Evolutionary conservation across 1,140 invertebrate genomes (phyloP), one percentile per base, ranked within the genome.

Genomic region (Mycetomoellerius zeteki): DNA sequence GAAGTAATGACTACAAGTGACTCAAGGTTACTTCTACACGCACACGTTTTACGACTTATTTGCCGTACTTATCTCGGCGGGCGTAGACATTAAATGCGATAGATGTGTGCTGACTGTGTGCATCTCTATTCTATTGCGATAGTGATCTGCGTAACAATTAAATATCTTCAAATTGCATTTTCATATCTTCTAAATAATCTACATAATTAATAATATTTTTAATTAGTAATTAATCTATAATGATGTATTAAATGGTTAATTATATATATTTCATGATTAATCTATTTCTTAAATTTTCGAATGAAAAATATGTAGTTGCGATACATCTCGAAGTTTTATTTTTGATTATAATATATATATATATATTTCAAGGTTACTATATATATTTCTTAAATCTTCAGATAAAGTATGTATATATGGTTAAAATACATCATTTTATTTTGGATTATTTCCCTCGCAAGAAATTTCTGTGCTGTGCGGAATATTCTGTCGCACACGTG

Each of bases 1-100:
- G 58, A 84, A 73, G 54, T 60, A 62, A 33, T 21, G 56, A 47
- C n/a, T 62, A 16, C 37, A 43, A 69, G 65, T 69, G 24, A 47
- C 12, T 21, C 80, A 84, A 84, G 80, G 80, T 72, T 84, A 71
- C 58, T 60, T n/a, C 6, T 50, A 47, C 80, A 84, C 80, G 69
- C 37, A 73, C 80, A 73, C 80, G 80, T 81, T 81, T 81, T 37
- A 60, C 78, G 33, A 73, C 24, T 58, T 72, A 54, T 47, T 33
- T n/a, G 54, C 12, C 37, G 43, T 82, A 52, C 54, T 73, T 82
- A 60, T 73, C 52, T 72, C 67, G 52, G 60, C 5, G 14, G 21
- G 80, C 30, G 33, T 24, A 16, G 14, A 5, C 33, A 73, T 73
- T 81, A 72, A 72, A 47, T 24, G 67, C 50, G 30, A 72, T 72